Evolutionary conservation across 64 coral and sea anemone genomes (phyloP), one percentile per base, ranked within the genome.

Genomic region (Acropora tenuis): DNA sequence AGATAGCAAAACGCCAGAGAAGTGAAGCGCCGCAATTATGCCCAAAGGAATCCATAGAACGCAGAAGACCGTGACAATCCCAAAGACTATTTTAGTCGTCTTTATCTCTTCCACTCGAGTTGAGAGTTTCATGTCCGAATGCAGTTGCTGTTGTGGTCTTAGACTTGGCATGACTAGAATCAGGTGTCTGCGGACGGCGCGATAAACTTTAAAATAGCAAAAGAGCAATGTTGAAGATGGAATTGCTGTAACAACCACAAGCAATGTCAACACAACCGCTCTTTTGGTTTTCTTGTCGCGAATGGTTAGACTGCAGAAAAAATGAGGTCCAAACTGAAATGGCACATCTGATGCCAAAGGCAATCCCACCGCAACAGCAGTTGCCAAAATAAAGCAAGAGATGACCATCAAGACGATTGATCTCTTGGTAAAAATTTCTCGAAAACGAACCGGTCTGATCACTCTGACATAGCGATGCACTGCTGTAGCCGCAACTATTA

Each of bases 121-220:
- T 1, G 72, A 43, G 5, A 40, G 17, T 2, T 58, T 78, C 9
- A 43, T 93, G n/a, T 30, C 83, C 40, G 47, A 69, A 3, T 66
- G 72, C 18, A 11, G 19, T 0, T 5, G 6, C n/a, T 58, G 40
- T 5, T 44, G 8, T 16, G n/a, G 8, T 20, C 58, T 41, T 44
- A 93, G 20, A 71, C 61, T 87, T 1, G 84, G 91, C 8, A 7
- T 13, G 3, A 93, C 91, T 20, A 71, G 5, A 1, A 43, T 44
- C 1, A 75, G 50, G 12, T 93, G 91, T 6, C 91, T 59, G 4
- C 61, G 83, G 18, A 93, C 91, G 6, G 57, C 41, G n/a, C 71
- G 47, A 8, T 87, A 88, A 13, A 93, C 83, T 57, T 75, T 93
- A 40, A 80, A 93, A 46, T 93, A 93, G 17, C 82, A 93, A 80